Base-by-base conservation (phyloP, 2,797 vertebrate species). In the Takifugu ocellatus region DNA sequence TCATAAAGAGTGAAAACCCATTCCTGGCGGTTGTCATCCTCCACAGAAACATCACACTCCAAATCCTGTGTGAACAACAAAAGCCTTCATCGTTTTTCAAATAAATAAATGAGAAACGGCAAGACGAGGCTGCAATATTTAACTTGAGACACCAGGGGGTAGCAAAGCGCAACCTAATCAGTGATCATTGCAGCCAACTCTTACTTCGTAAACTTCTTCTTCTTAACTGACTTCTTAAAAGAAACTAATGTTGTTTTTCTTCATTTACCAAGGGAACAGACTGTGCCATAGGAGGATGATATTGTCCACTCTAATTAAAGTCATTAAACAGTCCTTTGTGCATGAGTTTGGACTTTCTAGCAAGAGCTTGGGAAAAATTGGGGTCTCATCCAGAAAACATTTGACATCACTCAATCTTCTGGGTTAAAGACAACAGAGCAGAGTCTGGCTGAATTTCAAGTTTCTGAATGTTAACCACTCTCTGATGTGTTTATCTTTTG, bases 1-100 rank as follows among this genome's bases (percentile, higher is more conserved):
- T 94, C 91, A 2, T 94, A 94, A 25, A 94, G 91, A 0, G 92
- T 93, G 80, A 94, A 93, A 51, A 93, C 90, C 94, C 94, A 94
- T 72, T 93, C 92, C 79, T 94, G 93, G 15, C 86, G 89, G 74
- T 89, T 92, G 72, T 90, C 91, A 5, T 91, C 92, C 68, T 91
- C 91, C 66, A 94, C 77, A 0, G 92, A 93, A 50, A 93, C 84
- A 0, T 92, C 90, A 67, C 93, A 93, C 76, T 93, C 91, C 67
- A 94, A 81, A 36, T 92, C 93, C 93, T 94, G 44, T 61, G 46
- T 57, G 74, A 25, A 58, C 17, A 75, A 57, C 68, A 7, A 12
- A 36, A 15, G 10, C 27, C 6, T 49, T 9, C 52, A 48, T 36
- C 29, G 51, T 11, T 27, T 16, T 49, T 25, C 16, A 61, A 10